Conservation (phyloP, 2,888 invertebrate genomes). For the Agelastica alni region DNA sequence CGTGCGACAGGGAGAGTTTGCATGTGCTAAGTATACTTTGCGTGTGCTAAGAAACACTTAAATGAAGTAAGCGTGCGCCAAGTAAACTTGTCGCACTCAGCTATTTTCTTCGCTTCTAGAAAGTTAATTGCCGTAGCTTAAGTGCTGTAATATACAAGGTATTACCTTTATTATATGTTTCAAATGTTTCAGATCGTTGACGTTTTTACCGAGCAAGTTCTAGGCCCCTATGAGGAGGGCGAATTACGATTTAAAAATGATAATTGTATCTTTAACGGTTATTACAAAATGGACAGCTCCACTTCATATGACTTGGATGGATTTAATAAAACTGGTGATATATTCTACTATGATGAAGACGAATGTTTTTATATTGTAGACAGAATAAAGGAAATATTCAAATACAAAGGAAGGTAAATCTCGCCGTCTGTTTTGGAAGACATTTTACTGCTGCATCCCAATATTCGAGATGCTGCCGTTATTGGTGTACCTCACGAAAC, state of each 20-base stretch:
- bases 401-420: slow-evolving; percentile 58
- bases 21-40: no score
- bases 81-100: no score
- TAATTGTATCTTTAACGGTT: slow-evolving; percentile 50
- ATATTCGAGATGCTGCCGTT: slow-evolving; percentile 77
- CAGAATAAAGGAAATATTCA: no score
- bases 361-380: slow-evolving; percentile 56
- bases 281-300: slow-evolving; percentile 56
- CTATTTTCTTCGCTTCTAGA: no score
- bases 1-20: no score
- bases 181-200: slow-evolving; percentile 55
- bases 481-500: slow-evolving; percentile 65
- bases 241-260: slow-evolving; percentile 59
- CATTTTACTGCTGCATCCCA: slow-evolving; percentile 69
- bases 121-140: no score
- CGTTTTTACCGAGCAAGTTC: slow-evolving; percentile 54
- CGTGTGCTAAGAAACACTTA: no score
- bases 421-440: slow-evolving; percentile 82
- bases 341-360: slow-evolving; percentile 57
- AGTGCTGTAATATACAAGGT: no score
- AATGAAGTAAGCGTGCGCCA: no score
- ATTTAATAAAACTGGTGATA: slow-evolving; percentile 60
- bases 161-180: no score
- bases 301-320: slow-evolving; percentile 53
- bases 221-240: slow-evolving; percentile 58